Conservation (phyloP, 2,113 vertebrate species). For the Otolemur garnettii region DNA sequence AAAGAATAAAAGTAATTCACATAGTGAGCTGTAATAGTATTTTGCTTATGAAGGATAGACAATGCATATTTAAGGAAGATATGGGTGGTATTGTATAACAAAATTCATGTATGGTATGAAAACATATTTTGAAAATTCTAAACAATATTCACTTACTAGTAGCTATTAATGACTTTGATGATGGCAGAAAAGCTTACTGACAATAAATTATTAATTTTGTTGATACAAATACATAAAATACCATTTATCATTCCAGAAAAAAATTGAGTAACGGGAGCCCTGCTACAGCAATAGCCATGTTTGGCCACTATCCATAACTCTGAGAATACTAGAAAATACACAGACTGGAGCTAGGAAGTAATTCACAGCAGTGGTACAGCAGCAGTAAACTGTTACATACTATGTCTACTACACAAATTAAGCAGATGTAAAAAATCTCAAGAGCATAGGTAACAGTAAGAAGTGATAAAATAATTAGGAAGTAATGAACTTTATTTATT, state of each 20-base stretch:
- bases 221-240: not conserved
- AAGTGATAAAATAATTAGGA: not conserved
- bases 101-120: not conserved
- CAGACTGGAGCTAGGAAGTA: not conserved
- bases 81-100: not conserved
- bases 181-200: not conserved
- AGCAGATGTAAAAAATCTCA: not conserved
- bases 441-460: not conserved
- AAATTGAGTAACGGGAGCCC: not conserved
- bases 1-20: not conserved
- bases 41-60: conserved; percentile 1
- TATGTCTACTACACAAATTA: not conserved
- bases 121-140: not conserved
- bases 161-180: not conserved
- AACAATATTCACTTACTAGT: not conserved
- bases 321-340: not conserved
- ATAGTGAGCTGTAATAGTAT: not conserved
- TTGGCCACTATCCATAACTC: not conserved
- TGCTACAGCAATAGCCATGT: not conserved
- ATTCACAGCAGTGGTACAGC: too few relatives aligned
- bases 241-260: conserved; percentile 15
- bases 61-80: not conserved
- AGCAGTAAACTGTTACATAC: not conserved
- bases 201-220: not conserved
- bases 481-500: not conserved